Conservation (phyloP, 2,797 vertebrate species). For the Hippocampus kuda region DNA sequence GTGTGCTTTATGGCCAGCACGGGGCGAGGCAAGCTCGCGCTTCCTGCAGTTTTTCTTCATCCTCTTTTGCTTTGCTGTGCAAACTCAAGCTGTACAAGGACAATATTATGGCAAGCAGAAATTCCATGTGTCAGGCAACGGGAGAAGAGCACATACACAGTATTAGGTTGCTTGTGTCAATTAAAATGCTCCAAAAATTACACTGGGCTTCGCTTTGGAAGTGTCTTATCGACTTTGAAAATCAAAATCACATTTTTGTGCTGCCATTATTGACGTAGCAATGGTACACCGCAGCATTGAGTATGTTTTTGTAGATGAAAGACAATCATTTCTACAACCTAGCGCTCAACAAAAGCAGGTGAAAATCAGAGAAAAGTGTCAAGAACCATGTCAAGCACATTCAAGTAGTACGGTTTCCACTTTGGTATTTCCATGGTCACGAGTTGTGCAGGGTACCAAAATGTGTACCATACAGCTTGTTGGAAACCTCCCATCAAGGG, state of each 20-base stretch:
- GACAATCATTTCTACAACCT: background rate
- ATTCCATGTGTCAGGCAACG: conserved; percentile 10
- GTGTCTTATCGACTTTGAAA: background rate
- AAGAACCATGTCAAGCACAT: background rate
- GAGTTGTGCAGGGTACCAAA: background rate
- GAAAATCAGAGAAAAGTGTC: background rate
- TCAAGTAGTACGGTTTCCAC: background rate
- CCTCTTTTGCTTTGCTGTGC: conserved; percentile 14
- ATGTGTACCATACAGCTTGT: background rate
- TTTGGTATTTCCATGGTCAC: background rate
- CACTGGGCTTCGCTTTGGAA: background rate
- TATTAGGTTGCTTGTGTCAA: conserved; percentile 2
- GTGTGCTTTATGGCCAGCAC: conserved; percentile 7
- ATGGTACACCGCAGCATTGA: background rate
- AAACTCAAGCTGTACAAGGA: conserved; percentile 13
- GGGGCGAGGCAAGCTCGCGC: conserved; percentile 6
- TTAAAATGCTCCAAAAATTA: conserved; percentile 5
- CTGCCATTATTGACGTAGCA: background rate
- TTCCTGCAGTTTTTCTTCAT: conserved; percentile 16
- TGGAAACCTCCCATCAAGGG: background rate
- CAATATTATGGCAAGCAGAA: conserved; percentile 13
- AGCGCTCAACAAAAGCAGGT: background rate
- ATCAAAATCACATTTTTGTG: background rate
- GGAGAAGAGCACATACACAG: conserved; percentile 1
- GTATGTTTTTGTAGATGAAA: background rate